A percentile compares a stretch with the other conserved stretches of the same genome.
phyloP scores from a whole-genome alignment of 2,797 vertebrate species.

The Pelobates cultripes region DNA sequence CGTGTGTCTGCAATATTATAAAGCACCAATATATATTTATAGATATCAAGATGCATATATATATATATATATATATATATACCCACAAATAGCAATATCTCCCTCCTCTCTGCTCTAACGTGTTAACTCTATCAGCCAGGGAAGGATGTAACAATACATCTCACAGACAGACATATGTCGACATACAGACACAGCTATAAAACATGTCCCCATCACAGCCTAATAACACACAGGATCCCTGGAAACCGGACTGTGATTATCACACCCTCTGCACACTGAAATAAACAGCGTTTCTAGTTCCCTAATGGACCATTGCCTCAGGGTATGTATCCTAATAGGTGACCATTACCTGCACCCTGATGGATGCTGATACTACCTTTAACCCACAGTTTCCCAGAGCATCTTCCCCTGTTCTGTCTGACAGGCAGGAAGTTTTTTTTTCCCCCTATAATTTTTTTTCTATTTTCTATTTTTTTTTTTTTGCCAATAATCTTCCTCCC shows the following conservation, averaged over 20 bases:
- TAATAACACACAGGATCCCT: no score
- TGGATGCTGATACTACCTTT: neutral
- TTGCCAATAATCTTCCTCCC: constrained; percentile 23
- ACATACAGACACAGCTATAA: no score
- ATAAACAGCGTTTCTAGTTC: no score
- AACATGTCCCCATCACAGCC: no score
- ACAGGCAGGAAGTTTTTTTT: constrained; percentile 38
- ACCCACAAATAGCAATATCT: no score
- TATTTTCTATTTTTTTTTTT: constrained; percentile 14
- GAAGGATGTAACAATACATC: neutral
- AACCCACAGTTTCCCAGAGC: constrained; percentile 4
- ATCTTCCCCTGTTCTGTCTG: constrained; percentile 9
- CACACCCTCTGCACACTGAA: no score
- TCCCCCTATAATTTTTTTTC: neutral
- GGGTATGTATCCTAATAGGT: neutral
- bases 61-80: no score
- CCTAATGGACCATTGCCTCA: neutral
- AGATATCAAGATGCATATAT: neutral
- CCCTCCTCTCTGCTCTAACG: no score
- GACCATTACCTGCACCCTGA: neutral
- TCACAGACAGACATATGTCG: no score
- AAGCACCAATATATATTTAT: no score
- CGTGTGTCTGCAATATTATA: constrained; percentile 13
- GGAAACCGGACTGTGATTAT: no score
- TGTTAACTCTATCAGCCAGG: neutral